Base-by-base conservation (phyloP, 2,797 vertebrate genomes). In the Hozukius guyotensis region DNA sequence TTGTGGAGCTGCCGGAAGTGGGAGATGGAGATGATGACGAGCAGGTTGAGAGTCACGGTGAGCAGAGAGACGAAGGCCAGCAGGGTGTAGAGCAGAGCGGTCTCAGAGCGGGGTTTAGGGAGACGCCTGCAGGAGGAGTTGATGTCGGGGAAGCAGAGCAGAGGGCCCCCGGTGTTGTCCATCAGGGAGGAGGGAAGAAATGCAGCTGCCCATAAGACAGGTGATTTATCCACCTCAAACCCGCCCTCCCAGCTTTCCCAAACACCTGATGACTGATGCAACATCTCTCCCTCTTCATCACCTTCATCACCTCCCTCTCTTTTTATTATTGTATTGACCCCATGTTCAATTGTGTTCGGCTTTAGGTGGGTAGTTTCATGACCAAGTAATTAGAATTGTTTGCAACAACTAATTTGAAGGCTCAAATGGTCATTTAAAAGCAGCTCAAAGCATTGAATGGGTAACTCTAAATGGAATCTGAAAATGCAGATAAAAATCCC, bases 1-100 rank as follows among this genome's bases (percentile, higher is more conserved):
- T 92, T 96, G 72, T 95, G 94, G 68, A 97, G 94, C 80, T 96
- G 93, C 83, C 89, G 34, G 77, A 97, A 96, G 89, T 93, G 94
- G 0, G 81, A 94, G 81, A 96, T 93, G 72, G 95, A 96, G 87
- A 96, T 1, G 0, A 96, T 90, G 75, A 96, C 91, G 3, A 94
- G 81, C 7, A 95, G 82, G 60, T 96, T 97, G 42, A 95, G 95
- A 2, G 86, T 79, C 9, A 96, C 20, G 0, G 95, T 96, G 88
- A 95, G 80, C 53, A 89, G 56, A 14, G 91, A 90, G 71, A 86
- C 1, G 8, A 31, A 80, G 5, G 77, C 83, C 57, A 94, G 79
- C 0, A 93, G 66, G 9, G 77, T 16, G 84, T 83, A 89, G 80
- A 89, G 74, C 0, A 82, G 20, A 1, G 14, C 25, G 0, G 68